Base-by-base conservation (phyloP, 2,888 invertebrate genomes). In the Drosophila meridiana region DNA sequence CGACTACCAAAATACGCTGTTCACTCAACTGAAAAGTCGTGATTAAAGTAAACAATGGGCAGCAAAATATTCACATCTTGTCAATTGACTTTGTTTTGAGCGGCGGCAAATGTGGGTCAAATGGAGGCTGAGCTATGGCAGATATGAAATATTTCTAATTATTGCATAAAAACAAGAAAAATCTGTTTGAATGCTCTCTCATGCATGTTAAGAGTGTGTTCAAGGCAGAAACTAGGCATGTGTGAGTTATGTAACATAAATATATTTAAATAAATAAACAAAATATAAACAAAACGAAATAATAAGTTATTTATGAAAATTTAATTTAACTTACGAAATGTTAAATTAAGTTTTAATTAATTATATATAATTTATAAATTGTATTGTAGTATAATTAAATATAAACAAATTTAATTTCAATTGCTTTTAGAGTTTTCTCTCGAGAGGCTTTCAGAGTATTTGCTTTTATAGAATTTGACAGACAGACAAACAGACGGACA, bases 1-100 rank as follows among this genome's bases (percentile, higher is more conserved):
- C 48, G 48, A 60, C 48, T 60, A 40, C 8, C 14, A 9, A 36
- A 36, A 58, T 45, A 36, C 58, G 45, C 58, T 45, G 45, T 36
- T 13, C 45, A 56, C 30, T 42, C 56, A 56, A 20, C 56, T 42
- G 56, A 40, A 42, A 56, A 30, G 30, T 7, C 20, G n/a, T 32
- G 56, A 56, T 56, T 56, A 56, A 30, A n/a, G 6, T 42, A 30
- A 56, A 56, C 56, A 56, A 56, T 30, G 11, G 40, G n/a, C 42
- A 2, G 5, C 20, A 20, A 20, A 20, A 30, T 2, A 30, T 30
- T 2, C 28, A 4, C 4, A 38, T 36, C 53, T 55, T 11, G 14
- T 38, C 38, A 55, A 38, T 14, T n/a, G 14, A n/a, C 26, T 55
- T 55, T 55, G 8, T 7, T 14, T 55, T 32, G n/a, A 4, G 40